Evolutionary conservation across 2,888 invertebrate genomes (phyloP), one percentile per base, ranked within the genome.

Genomic region (Caprella mutica): DNA sequence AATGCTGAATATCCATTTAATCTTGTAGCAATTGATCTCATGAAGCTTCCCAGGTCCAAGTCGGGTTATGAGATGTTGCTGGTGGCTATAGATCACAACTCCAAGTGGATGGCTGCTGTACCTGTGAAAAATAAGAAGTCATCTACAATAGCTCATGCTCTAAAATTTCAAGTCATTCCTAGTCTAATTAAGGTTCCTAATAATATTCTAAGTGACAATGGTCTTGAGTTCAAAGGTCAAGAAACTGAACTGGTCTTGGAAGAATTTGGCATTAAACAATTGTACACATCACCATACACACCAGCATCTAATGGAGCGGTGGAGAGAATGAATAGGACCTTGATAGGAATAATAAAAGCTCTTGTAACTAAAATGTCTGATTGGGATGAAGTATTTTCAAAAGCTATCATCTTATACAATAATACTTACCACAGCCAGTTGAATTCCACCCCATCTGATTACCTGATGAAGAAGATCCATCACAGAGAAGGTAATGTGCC

Each of bases 1-100:
- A 5, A 55, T 17, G 26, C 30, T 6, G 19, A 9, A 12, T 8
- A 12, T 17, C 55, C 55, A 5, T 55, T 55, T 46, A 46, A 55
- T 1, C 30, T 55, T 17, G 40, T 51, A 2, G 2, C 55, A 2
- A 19, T 55, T 2, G 55, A 44, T 24, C n/a, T 29, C 24, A 21
- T 55, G 14, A 21, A 33, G 9, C 24, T 55, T 4, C 55, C 55
- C 12, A 19, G 35, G 3, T 33, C 44, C 3, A 19, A 30, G 3
- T n/a, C 9, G 9, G 55, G 55, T 9, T 5, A 46, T 55, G 24
- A 44, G 1, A 46, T 24, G 4, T 24, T 14, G 3, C 5, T 55
- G 43, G 21, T 55, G 12, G 55, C 27, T 5, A 19, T 55, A 19
- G 44, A 55, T n/a, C 55, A 55, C 12, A 44, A 23, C 19, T 44